phyloP scores from a whole-genome alignment of 2,113 vertebrate genomes.

The Mandrillus leucophaeus region DNA sequence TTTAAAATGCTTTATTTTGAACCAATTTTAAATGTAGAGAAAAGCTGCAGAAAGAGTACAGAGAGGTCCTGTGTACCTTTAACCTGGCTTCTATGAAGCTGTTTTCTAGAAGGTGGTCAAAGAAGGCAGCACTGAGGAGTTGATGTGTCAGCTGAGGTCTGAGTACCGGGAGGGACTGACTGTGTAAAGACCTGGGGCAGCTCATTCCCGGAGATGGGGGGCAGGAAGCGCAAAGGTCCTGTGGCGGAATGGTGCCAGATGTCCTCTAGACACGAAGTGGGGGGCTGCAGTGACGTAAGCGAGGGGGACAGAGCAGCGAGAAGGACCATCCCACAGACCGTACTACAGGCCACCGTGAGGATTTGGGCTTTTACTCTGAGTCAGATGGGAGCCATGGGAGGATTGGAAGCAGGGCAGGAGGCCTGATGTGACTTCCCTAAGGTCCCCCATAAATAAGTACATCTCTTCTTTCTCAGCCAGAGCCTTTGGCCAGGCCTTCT shows the following conservation, averaged over 20 bases:
- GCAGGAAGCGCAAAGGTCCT: not conserved
- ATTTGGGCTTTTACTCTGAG: not conserved
- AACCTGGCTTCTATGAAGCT: not conserved
- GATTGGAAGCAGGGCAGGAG: not conserved
- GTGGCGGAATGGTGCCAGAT: not conserved
- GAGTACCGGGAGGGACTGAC: not conserved
- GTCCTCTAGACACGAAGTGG: not conserved
- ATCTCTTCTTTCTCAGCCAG: not conserved
- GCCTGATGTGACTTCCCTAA: not conserved
- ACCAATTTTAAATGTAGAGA: not conserved
- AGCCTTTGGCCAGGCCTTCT: not conserved
- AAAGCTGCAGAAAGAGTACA: not conserved
- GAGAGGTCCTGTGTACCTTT: not conserved
- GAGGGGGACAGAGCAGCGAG: not conserved
- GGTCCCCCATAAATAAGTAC: not conserved
- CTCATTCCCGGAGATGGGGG: not conserved
- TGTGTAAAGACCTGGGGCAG: not conserved
- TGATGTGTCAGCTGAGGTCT: not conserved
- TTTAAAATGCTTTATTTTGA: not conserved
- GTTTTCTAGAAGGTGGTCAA: not conserved
- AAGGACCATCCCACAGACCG: not conserved
- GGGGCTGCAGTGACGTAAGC: not conserved
- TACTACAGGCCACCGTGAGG: not conserved
- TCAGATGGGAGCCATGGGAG: not conserved
- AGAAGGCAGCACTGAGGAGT: not conserved